These are phyloP conservation scores for Oceanodroma leucorhoa DNA, from an alignment of 2,797 vertebrate species.

Conservation along the genomic window DNA sequence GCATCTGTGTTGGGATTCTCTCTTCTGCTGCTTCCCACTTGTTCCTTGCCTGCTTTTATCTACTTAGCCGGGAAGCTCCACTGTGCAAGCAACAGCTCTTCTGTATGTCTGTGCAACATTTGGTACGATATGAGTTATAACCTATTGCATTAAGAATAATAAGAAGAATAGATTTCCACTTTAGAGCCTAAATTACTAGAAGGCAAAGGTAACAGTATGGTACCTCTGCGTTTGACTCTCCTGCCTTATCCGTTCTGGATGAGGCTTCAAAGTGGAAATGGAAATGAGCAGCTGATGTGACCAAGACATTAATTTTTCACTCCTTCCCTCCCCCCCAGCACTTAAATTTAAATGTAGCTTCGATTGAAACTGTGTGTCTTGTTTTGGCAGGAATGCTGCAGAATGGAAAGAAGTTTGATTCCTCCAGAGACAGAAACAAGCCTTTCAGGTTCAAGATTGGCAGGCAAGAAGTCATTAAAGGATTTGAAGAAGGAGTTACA, in stretches of 20 bases:
- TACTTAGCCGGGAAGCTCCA: neutral
- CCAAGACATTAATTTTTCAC: neutral
- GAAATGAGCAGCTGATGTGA: neutral
- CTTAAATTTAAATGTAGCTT: neutral
- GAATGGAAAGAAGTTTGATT: slow-evolving; percentile 99
- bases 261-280: neutral
- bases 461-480: slow-evolving; percentile 95
- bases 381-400: slow-evolving; percentile 91
- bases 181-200: neutral
- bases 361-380: slow-evolving; percentile 36
- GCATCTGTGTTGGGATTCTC: neutral
- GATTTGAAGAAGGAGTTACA: slow-evolving; percentile 96
- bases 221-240: neutral
- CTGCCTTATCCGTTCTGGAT: fast-evolving
- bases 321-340: neutral
- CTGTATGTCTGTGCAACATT: neutral
- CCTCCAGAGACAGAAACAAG: slow-evolving; percentile 98
- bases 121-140: neutral
- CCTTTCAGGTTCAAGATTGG: slow-evolving; percentile 97
- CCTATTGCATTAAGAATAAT: neutral
- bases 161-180: neutral
- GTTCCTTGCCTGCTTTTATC: neutral
- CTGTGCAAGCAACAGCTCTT: neutral
- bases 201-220: neutral
- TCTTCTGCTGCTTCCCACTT: neutral